Evolutionary conservation across 2,113 vertebrate species (phyloP), one percentile per base, ranked within the genome.

Genomic region (Brachyhypopomus gauderio): DNA sequence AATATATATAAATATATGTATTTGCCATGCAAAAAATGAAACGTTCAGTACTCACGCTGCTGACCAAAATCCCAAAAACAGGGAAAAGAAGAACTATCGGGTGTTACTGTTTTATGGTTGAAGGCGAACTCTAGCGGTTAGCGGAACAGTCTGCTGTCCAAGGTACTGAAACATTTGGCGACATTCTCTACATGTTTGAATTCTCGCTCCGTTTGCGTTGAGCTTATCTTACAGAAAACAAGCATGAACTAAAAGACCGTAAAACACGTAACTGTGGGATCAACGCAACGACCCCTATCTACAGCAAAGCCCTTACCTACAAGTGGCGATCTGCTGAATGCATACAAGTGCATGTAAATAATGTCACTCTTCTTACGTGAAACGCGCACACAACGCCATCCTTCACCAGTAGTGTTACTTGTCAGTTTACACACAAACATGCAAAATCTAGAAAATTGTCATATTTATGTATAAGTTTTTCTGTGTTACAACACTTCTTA

Each of bases 111-210:
- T 80, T 58, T 48, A 81, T 80, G 86, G 86, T 64, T 87, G 71
- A 81, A 87, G 76, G 87, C 86, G 85, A 85, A 86, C 87, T 88
- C 86, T 88, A 88, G 86, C 81, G 87, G 86, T 78, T 86, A 84
- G 64, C 34, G 70, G 62, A 81, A 67, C 71, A 20, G 66, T 74
- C 74, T 80, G 88, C 84, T 85, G 88, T 81, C 79, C 81, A 23
- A 11, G 85, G 88, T 88, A 30, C 87, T 88, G 88, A 85, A 89
- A 83, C 64, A 2, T 52, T 75, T 74, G 36, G 75, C 38, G 48
- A 74, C 70, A 59, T 58, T 73, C 72, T 41, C 71, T 22, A 74
- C 48, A 60, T 72, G 74, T 75, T 81, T 36, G 70, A 19, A 11
- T 52, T 52, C 11, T 41, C 77, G 34, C 69, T 82, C 73, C 20